These are phyloP conservation scores for Dissostichus mawsoni DNA, from an alignment of 2,113 vertebrate species.

Conservation along the genomic window DNA sequence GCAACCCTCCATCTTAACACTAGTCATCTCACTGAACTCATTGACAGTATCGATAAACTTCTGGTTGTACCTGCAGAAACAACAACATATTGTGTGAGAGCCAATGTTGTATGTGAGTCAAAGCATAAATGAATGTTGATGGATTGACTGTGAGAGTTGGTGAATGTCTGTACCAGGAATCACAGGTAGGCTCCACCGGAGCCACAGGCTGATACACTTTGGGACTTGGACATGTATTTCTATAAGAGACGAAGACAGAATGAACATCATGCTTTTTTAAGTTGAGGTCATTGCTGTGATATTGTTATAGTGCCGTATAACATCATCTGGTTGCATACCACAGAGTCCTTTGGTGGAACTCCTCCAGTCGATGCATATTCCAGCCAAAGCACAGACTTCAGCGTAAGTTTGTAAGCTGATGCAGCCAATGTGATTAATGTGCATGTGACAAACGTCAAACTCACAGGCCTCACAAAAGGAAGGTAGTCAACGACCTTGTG, in stretches of 20 bases:
- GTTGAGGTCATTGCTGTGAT: not conserved
- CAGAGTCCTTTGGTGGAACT: conserved; percentile 80
- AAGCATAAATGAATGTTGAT: not conserved
- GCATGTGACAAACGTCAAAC: conserved; percentile 71
- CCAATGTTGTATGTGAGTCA: not conserved
- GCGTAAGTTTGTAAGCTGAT: conserved; percentile 84
- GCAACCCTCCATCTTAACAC: conserved; percentile 80
- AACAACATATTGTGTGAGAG: not conserved
- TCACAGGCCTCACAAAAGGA: conserved; percentile 74
- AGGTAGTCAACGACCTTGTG: conserved; percentile 70
- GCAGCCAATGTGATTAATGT: conserved; percentile 54
- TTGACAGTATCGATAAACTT: conserved; percentile 47
- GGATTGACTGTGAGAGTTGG: not conserved
- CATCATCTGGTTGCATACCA: conserved; percentile 69
- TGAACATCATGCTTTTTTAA: not conserved
- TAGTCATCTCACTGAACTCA: conserved; percentile 42
- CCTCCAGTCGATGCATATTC: conserved; percentile 84
- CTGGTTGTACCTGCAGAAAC: conserved; percentile 69
- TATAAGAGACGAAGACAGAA: conserved; percentile 62
- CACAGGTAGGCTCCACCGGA: conserved; percentile 77
- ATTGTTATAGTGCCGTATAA: not conserved
- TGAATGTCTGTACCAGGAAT: conserved; percentile 70
- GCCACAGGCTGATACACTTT: conserved; percentile 83
- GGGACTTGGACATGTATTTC: conserved; percentile 69
- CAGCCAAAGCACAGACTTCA: conserved; percentile 72